A percentile compares a stretch with the other conserved stretches of the same genome.
These are phyloP conservation scores for Discoglossus pictus DNA, from an alignment of 2,797 vertebrate species.

Conservation along the genomic window DNA sequence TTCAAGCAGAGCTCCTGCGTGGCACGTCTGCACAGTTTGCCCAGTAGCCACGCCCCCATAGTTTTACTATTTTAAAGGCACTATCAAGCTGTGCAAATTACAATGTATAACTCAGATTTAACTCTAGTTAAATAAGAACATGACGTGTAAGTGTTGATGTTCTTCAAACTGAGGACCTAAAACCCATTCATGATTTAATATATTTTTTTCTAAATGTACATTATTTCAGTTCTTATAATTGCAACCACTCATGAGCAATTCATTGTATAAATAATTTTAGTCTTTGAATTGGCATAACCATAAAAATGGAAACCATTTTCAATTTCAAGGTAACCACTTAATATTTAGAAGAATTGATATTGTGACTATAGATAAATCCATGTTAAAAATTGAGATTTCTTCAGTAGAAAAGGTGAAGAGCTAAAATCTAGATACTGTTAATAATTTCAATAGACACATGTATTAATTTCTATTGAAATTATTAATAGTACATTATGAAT, in stretches of 20 bases:
- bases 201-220: constrained; percentile 2
- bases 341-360: constrained; percentile 27
- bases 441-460: no score
- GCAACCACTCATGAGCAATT: constrained; percentile 19
- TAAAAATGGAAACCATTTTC: background rate
- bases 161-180: constrained; percentile 19
- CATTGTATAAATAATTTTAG: constrained; percentile 16
- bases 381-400: background rate
- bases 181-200: constrained; percentile 19
- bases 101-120: constrained; percentile 18
- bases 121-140: constrained; percentile 23
- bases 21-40: no score
- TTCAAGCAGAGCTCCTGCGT: no score
- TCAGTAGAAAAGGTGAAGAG: background rate
- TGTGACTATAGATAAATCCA: background rate
- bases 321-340: background rate
- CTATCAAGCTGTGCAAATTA: constrained; percentile 42
- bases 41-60: no score
- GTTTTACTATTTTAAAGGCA: constrained; percentile 36
- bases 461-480: no score
- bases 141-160: background rate
- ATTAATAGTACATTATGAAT: no score
- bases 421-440: background rate
- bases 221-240: constrained; percentile 27
- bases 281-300: constrained; percentile 17